Evolutionary conservation across 2,797 vertebrate species (phyloP).

Genomic region (Peromyscus eremicus): DNA sequence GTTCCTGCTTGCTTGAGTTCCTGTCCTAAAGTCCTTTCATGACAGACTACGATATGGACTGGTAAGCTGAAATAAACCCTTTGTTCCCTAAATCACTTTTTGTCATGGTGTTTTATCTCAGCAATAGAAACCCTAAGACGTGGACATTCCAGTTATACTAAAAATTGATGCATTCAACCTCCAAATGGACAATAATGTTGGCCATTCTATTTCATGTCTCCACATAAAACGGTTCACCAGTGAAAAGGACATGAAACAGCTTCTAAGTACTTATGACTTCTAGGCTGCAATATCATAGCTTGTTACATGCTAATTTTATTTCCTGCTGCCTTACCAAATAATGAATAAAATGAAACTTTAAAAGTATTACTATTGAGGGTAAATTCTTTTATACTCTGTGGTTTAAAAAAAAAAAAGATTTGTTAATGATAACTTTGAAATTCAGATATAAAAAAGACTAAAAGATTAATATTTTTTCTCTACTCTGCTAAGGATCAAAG

Average conservation of each 20-base stretch:
- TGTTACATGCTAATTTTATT: not conserved
- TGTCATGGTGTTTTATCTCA: not conserved
- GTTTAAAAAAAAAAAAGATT: not conserved
- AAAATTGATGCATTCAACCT: not conserved
- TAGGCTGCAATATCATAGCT: not conserved
- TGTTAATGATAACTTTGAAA: not conserved
- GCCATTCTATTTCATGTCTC: not conserved
- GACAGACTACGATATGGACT: not conserved
- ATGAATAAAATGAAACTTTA: not conserved
- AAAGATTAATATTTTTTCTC: not conserved
- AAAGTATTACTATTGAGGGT: not conserved
- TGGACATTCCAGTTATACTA: not conserved
- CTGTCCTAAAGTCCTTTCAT: not conserved
- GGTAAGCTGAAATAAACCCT: not conserved
- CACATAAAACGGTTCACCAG: not conserved
- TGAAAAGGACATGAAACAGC: not conserved
- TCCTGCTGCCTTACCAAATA: not conserved
- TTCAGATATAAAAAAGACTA: not conserved
- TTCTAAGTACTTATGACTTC: not conserved
- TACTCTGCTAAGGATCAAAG: not conserved
- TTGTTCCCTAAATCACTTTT: not conserved
- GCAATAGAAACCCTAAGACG: not conserved
- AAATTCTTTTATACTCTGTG: not conserved
- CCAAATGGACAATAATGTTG: not conserved
- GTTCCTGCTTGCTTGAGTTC: not conserved